Evolutionary conservation across 2,113 vertebrate genomes (phyloP).

Genomic region (Poeciliopsis retropinna): DNA sequence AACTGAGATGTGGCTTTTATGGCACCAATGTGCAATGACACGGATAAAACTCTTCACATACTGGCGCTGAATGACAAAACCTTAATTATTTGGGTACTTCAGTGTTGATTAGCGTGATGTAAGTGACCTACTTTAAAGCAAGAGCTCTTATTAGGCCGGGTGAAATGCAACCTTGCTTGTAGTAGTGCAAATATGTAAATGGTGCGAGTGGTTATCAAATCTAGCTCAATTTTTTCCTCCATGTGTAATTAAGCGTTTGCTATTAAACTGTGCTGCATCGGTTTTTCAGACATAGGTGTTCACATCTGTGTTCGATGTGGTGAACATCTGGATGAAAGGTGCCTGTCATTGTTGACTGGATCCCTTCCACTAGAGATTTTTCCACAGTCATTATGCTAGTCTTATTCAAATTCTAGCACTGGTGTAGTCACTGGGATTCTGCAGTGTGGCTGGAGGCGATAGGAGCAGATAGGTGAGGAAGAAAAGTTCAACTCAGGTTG

Average conservation of each 20-base stretch:
- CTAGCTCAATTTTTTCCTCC: constrained; percentile 37
- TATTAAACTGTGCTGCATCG: neutral
- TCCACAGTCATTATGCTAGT: constrained; percentile 12
- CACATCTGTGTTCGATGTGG: constrained; percentile 31
- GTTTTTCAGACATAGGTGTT: constrained; percentile 10
- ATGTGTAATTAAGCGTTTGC: constrained; percentile 30
- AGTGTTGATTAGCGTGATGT: constrained; percentile 24
- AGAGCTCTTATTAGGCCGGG: constrained; percentile 29
- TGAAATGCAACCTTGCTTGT: constrained; percentile 19
- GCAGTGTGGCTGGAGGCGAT: constrained; percentile 24
- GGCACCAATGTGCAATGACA: constrained; percentile 11
- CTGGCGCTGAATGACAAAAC: constrained; percentile 12
- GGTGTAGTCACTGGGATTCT: constrained; percentile 21
- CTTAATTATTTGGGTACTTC: constrained; percentile 40
- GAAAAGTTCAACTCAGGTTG: constrained; percentile 49
- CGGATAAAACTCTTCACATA: constrained; percentile 4
- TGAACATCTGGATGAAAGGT: constrained; percentile 24
- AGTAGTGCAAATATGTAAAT: constrained; percentile 19
- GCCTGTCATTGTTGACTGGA: neutral
- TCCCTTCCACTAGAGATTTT: constrained; percentile 22
- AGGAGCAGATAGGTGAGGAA: neutral
- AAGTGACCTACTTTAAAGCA: constrained; percentile 44
- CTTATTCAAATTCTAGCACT: constrained; percentile 28
- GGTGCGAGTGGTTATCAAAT: constrained; percentile 30
- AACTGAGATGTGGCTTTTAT: neutral